Conservation (phyloP, 2,888 invertebrate genomes). For the Philereme vetulata region DNA sequence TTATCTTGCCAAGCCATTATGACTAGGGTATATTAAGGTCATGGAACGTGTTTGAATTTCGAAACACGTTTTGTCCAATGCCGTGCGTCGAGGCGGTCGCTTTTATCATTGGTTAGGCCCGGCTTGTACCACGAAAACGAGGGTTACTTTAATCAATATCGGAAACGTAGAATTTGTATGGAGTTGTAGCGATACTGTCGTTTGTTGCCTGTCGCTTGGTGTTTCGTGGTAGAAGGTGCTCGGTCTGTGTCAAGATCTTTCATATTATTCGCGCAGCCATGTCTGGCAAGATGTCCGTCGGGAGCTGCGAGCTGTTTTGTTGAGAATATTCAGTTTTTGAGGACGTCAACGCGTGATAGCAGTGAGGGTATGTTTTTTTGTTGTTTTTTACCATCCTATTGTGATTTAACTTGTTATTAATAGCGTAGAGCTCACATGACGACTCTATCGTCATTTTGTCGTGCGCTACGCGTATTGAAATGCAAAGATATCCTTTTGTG, state of each 20-base stretch:
- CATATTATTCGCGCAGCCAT: conserved; percentile 78
- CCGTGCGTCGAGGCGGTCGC: conserved; percentile 60
- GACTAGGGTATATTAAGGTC: conserved; percentile 72
- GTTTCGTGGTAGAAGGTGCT: conserved; percentile 59
- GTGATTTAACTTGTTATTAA: conserved; percentile 24
- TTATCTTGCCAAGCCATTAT: conserved; percentile 47
- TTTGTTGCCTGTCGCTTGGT: conserved; percentile 39
- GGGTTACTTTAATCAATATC: conserved; percentile 66
- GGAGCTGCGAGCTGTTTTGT: conserved; percentile 70
- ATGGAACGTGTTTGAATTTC: conserved; percentile 82
- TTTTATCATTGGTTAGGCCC: conserved; percentile 69
- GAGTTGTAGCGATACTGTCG: conserved; percentile 29
- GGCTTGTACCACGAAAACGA: conserved; percentile 58
- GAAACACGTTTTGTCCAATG: conserved; percentile 79
- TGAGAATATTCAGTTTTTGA: conserved; percentile 66
- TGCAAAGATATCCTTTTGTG: conserved; percentile 51
- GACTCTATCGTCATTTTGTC: conserved; percentile 37
- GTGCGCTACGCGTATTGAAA: conserved; percentile 44
- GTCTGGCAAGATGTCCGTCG: conserved; percentile 64
- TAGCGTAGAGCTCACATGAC: conserved; percentile 29
- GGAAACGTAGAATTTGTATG: conserved; percentile 41
- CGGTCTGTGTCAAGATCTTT: conserved; percentile 63
- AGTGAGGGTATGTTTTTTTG: conserved; percentile 58
- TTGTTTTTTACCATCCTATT: conserved; percentile 18
- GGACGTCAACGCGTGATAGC: conserved; percentile 53